These are phyloP conservation scores for Glomeris maerens DNA, from an alignment of 1,140 invertebrate genomes.

Conservation along the genomic window DNA sequence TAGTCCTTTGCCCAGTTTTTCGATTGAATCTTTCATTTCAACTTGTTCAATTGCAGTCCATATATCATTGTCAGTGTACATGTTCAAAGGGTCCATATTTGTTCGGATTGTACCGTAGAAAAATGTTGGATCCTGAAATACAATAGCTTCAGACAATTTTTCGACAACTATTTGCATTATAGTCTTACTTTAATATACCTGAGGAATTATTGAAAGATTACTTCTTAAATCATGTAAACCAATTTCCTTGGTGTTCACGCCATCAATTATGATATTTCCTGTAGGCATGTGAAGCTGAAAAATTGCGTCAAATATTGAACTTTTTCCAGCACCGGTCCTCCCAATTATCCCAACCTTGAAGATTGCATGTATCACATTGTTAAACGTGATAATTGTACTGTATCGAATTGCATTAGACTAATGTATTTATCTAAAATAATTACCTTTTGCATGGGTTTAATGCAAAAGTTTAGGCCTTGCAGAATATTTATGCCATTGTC, in stretches of 20 bases:
- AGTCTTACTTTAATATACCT: no score
- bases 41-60: conserved; percentile 30
- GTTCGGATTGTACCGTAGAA: conserved; percentile 65
- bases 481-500: neutral
- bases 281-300: conserved; percentile 63
- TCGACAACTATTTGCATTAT: no score
- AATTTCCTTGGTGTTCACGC: conserved; percentile 65
- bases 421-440: no score
- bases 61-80: conserved; percentile 44
- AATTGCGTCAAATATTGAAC: conserved; percentile 60
- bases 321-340: conserved; percentile 71
- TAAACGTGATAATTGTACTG: no score
- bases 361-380: no score
- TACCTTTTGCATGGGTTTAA: no score
- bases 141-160: no score
- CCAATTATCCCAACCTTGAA: conserved; percentile 55
- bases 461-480: neutral
- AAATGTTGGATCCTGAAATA: conserved; percentile 40
- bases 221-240: conserved; percentile 75
- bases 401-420: no score
- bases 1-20: conserved; percentile 18
- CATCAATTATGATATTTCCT: conserved; percentile 79
- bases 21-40: conserved; percentile 4
- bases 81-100: conserved; percentile 69
- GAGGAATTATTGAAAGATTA: conserved; percentile 67